phyloP scores from a whole-genome alignment of 2,113 vertebrate species.

The Sterna hirundo region DNA sequence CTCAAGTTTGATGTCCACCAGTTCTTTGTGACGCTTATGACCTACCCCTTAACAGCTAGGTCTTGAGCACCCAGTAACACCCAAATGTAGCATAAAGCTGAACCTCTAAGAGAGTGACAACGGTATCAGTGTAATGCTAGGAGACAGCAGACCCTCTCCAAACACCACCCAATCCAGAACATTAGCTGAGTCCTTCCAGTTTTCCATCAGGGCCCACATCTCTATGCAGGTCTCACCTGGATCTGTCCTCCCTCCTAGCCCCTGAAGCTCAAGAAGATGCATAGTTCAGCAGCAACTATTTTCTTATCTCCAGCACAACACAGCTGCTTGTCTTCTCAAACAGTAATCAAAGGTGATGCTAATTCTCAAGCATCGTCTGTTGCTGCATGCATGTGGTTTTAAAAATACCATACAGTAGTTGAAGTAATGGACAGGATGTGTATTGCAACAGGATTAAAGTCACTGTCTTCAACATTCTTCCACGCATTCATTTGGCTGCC shows the following conservation, averaged over 20 bases:
- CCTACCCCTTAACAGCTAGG: not conserved
- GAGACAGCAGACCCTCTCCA: not conserved
- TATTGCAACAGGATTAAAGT: not conserved
- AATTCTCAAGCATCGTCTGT: not conserved
- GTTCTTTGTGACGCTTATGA: not conserved
- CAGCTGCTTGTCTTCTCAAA: not conserved
- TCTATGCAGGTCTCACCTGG: not conserved
- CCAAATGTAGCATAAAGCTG: not conserved
- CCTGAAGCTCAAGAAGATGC: not conserved
- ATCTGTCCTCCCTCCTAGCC: not conserved
- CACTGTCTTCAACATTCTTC: not conserved
- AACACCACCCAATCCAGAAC: not conserved
- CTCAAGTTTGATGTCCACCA: not conserved
- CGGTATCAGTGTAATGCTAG: not conserved
- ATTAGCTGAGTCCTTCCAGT: accelerated
- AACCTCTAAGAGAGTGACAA: not conserved
- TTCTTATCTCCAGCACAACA: not conserved
- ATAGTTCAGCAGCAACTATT: not conserved
- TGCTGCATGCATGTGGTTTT: not conserved
- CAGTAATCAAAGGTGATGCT: not conserved
- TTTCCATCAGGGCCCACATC: not conserved
- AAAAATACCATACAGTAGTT: not conserved
- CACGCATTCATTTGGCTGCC: not conserved
- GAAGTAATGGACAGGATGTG: not conserved
- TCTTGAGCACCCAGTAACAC: not conserved